Conservation (phyloP, 1,140 invertebrate genomes). For the Ectropis grisescens region DNA sequence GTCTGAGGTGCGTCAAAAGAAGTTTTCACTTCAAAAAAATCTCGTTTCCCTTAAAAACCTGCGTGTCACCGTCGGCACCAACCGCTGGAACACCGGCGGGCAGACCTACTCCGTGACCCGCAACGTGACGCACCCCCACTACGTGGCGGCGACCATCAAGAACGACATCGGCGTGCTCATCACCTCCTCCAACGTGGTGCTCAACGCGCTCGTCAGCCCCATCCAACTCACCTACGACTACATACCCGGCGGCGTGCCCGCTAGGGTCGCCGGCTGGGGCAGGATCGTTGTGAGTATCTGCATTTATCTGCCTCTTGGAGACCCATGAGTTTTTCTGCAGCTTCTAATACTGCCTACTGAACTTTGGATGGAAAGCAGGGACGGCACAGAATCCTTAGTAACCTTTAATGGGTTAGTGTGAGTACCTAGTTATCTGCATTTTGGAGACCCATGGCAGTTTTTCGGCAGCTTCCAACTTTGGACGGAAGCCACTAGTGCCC, state of each 20-base stretch:
- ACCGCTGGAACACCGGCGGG: conserved; percentile 26
- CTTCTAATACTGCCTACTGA: too few species aligned
- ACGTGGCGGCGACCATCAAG: conserved; percentile 16
- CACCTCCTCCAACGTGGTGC: conserved; percentile 13
- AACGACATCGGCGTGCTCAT: conserved; percentile 32
- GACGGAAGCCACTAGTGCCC: too few species aligned
- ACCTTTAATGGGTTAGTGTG: too few species aligned
- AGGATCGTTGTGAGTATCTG: conserved; percentile 21
- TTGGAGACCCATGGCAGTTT: too few species aligned
- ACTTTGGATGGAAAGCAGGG: too few species aligned
- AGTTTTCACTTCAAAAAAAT: too few species aligned
- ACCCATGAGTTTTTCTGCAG: too few species aligned
- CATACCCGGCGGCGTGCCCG: conserved; percentile 13
- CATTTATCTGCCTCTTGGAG: conserved; percentile 2
- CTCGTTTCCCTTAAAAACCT: conserved; percentile 14
- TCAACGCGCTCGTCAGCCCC: conserved; percentile 5
- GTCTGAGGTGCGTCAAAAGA: too few species aligned
- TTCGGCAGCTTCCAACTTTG: too few species aligned
- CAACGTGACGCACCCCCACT: conserved; percentile 22
- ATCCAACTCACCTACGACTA: conserved; percentile 17
- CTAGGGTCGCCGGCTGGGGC: conserved; percentile 31
- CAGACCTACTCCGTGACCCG: conserved; percentile 12
- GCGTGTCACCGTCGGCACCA: conserved; percentile 24
- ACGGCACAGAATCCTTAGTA: too few species aligned
- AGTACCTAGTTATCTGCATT: too few species aligned